Conservation (phyloP, 2,888 invertebrate species). For the Cataglyphis albicans region DNA sequence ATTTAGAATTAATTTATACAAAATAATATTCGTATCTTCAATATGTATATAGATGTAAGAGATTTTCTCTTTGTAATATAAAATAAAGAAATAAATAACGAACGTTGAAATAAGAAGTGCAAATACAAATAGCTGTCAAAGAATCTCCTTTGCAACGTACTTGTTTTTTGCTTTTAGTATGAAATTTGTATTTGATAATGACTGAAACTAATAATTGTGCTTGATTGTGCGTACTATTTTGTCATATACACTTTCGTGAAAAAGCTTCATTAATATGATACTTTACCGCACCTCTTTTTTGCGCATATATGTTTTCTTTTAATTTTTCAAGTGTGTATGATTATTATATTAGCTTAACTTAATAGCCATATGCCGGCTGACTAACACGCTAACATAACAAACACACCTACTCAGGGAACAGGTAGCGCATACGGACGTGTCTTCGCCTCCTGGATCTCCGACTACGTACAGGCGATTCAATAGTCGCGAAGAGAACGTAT, state of each 20-base stretch:
- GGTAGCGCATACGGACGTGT: conserved; percentile 87
- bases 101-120: conserved; percentile 36
- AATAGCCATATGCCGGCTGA: conserved; percentile 70
- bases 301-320: conserved; percentile 60
- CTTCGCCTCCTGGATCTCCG: conserved; percentile 89
- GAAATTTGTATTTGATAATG: conserved; percentile 45
- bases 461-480: conserved; percentile 87
- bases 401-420: conserved; percentile 86
- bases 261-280: conserved; percentile 6
- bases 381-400: conserved; percentile 84
- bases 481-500: conserved; percentile 91
- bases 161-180: conserved; percentile 28
- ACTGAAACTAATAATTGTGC: conserved; percentile 23
- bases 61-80: conserved; percentile 68
- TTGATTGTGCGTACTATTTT: conserved; percentile 22
- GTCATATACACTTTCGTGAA: not conserved
- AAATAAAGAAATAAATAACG: conserved; percentile 71
- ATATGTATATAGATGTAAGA: conserved; percentile 68
- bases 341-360: conserved; percentile 58
- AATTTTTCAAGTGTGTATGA: conserved; percentile 45
- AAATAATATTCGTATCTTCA: conserved; percentile 40
- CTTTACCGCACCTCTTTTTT: not conserved
- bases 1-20: conserved; percentile 54
- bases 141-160: not conserved
- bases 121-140: conserved; percentile 14